Evolutionary conservation across 2,888 invertebrate species (phyloP).

Genomic region (Ptilodon capucinus): DNA sequence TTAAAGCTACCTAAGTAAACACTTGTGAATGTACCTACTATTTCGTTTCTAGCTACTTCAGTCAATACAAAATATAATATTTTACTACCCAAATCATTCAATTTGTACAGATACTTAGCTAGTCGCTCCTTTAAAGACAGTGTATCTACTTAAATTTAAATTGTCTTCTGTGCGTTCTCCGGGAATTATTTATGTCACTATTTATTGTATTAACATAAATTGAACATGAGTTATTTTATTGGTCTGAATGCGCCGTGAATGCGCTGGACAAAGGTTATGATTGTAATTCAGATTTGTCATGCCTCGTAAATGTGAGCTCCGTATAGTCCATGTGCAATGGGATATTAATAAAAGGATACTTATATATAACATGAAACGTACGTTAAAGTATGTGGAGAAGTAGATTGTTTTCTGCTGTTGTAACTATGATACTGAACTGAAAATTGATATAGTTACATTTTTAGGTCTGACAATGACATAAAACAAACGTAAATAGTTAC

Average conservation of each 20-base stretch:
- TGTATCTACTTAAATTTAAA: conserved; percentile 74
- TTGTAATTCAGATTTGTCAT: conserved; percentile 78
- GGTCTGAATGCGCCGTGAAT: conserved; percentile 69
- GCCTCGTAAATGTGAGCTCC: conserved; percentile 72
- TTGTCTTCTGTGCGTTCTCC: conserved; percentile 68
- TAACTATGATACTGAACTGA: no score
- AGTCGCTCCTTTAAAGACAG: conserved; percentile 52
- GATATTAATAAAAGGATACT: no score
- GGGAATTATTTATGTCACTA: conserved; percentile 77
- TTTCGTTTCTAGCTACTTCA: background rate
- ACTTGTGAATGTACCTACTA: no score
- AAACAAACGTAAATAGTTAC: no score
- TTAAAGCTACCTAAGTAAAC: no score
- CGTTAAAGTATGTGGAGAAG: no score
- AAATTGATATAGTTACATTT: no score
- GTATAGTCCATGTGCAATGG: conserved; percentile 61
- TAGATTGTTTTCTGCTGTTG: no score
- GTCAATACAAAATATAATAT: conserved; percentile 1
- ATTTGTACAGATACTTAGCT: conserved; percentile 48
- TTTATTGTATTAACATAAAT: conserved; percentile 83
- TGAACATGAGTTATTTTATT: conserved; percentile 82
- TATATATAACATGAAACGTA: no score
- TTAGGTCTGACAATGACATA: no score
- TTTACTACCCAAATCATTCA: conserved; percentile 60
- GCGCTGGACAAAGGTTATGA: conserved; percentile 74